Percentiles rank a stretch among this genome's conserved stretches.
Conservation (phyloP, 2,888 invertebrate genomes). For the Sclerodermus sp. region DNA sequence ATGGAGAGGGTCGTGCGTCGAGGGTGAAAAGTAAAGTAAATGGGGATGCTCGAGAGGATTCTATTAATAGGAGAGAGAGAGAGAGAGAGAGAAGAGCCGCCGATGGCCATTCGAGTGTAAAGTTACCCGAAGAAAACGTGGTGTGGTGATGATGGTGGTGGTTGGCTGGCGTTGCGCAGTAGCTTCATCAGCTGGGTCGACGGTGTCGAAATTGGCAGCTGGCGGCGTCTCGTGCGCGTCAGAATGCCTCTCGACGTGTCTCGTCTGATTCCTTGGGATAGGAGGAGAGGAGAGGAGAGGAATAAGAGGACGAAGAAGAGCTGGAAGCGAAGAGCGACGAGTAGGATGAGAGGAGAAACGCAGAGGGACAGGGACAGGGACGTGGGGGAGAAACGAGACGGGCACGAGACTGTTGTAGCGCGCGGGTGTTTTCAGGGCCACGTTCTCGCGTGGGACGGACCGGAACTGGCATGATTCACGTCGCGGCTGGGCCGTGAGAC, state of each 20-base stretch:
- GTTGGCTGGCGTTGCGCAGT: not conserved
- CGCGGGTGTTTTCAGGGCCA: conserved; percentile 36
- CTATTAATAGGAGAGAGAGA: no score
- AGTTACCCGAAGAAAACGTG: not conserved
- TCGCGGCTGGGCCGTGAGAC: conserved; percentile 40
- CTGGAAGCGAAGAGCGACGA: not conserved
- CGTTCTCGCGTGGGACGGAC: conserved; percentile 53
- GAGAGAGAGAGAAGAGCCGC: no score
- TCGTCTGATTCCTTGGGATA: not conserved
- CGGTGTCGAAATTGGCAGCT: not conserved
- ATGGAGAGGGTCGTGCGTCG: no score
- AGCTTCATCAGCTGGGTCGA: not conserved
- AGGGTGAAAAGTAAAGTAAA: no score
- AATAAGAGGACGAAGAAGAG: no score
- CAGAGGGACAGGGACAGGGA: not conserved
- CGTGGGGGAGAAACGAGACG: conserved; percentile 18
- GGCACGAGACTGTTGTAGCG: conserved; percentile 23
- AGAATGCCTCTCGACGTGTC: conserved; percentile 3
- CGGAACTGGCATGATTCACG: conserved; percentile 56
- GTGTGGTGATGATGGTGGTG: not conserved
- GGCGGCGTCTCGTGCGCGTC: conserved; percentile 1
- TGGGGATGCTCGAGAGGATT: no score
- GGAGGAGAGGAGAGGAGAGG: not conserved
- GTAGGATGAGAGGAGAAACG: not conserved
- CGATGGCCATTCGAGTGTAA: not conserved